A percentile compares a stretch with the other conserved stretches of the same genome.
Evolutionary conservation across 1,140 invertebrate species (phyloP).

Genomic region (Macrobrachium rosenbergii): DNA sequence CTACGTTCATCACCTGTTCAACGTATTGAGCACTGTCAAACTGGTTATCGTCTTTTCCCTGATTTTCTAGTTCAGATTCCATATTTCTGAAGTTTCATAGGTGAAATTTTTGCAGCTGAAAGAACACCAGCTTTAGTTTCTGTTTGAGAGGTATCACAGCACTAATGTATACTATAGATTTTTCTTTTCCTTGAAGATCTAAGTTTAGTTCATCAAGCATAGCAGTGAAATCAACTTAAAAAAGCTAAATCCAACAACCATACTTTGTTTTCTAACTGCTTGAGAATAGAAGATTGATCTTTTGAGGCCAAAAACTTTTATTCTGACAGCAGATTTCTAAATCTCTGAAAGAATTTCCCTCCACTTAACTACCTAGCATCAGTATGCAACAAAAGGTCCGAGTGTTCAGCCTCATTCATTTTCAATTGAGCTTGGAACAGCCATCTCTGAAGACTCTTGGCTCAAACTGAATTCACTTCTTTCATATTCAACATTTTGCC

Average conservation of each 20-base stretch:
- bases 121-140: slow-evolving; percentile 8
- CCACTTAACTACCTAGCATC: background rate
- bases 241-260: slow-evolving; percentile 42
- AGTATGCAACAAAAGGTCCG: too few species aligned
- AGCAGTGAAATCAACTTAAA: slow-evolving; percentile 35
- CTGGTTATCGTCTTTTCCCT: background rate
- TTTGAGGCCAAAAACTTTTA: slow-evolving; percentile 5
- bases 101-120: background rate
- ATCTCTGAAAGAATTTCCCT: slow-evolving; percentile 39
- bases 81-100: background rate
- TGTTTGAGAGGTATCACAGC: slow-evolving; percentile 17
- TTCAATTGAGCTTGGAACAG: too few species aligned
- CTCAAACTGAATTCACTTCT: slow-evolving; percentile 36
- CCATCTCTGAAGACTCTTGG: slow-evolving; percentile 40
- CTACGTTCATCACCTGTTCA: slow-evolving; percentile 5
- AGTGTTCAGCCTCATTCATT: too few species aligned
- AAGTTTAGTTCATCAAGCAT: background rate
- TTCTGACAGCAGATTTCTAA: slow-evolving; percentile 35
- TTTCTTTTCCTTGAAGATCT: slow-evolving; percentile 25
- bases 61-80: too few species aligned
- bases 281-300: slow-evolving; percentile 19
- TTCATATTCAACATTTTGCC: slow-evolving; percentile 35
- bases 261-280: slow-evolving; percentile 15
- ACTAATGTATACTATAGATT: slow-evolving; percentile 42
- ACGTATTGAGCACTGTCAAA: slow-evolving; percentile 18